phyloP scores from a whole-genome alignment of 2,113 vertebrate species.

The Empidonax traillii region DNA sequence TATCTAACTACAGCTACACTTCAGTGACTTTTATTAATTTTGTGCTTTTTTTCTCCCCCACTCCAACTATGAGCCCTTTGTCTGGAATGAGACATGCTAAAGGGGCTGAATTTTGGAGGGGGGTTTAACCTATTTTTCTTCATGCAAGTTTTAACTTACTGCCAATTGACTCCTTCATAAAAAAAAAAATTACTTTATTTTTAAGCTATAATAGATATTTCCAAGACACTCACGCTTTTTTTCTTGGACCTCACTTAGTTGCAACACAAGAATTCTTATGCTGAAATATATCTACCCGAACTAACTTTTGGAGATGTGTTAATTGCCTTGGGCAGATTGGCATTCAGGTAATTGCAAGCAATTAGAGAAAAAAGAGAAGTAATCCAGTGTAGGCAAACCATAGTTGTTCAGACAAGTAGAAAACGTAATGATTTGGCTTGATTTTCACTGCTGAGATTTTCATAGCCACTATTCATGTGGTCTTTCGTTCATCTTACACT shows the following conservation, averaged over 20 bases:
- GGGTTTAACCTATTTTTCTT: background rate
- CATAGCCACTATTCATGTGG: background rate
- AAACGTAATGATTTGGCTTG: background rate
- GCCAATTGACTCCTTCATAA: background rate
- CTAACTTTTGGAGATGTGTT: background rate
- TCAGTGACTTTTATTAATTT: background rate
- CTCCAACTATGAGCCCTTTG: background rate
- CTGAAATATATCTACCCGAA: background rate
- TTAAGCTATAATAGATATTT: background rate
- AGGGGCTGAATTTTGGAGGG: accelerated
- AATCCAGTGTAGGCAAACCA: background rate
- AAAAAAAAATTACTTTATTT: background rate
- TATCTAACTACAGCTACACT: background rate
- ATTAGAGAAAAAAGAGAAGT: background rate
- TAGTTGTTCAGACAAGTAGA: background rate
- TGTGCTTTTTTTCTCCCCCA: background rate
- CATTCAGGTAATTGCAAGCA: constrained; percentile 1
- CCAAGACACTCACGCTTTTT: background rate
- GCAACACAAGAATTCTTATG: background rate
- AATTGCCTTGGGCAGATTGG: constrained; percentile 1
- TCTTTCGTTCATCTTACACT: background rate
- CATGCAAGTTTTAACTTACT: background rate
- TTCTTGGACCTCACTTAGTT: background rate
- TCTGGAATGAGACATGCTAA: background rate
- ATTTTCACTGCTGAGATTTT: background rate